These are phyloP conservation scores for Diadumene lineata DNA, from an alignment of 92 coral and sea anemone species.

Conservation along the genomic window DNA sequence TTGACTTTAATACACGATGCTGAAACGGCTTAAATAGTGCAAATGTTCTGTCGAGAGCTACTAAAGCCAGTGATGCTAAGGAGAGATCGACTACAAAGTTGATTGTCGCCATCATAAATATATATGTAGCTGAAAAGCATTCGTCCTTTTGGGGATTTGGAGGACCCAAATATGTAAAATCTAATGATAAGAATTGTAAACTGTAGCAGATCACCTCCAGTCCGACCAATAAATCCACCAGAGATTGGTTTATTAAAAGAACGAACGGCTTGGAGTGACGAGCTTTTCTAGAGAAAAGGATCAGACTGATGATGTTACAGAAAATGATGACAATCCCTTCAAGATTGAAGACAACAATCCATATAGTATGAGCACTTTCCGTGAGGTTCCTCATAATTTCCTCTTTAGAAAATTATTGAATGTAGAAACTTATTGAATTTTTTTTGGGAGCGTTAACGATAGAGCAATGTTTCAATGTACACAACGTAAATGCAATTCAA, in stretches of 20 bases:
- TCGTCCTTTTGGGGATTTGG: too few relatives aligned
- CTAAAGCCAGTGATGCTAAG: neutral
- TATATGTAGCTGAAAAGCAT: too few relatives aligned
- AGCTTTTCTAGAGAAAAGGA: neutral
- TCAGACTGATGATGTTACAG: neutral
- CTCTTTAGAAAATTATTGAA: too few relatives aligned
- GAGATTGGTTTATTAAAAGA: neutral
- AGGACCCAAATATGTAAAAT: too few relatives aligned
- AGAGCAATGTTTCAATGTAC: too few relatives aligned
- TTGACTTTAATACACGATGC: neutral
- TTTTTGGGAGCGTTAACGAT: too few relatives aligned
- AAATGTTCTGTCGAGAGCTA: neutral
- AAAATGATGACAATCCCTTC: neutral
- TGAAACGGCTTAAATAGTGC: neutral
- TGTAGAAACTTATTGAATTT: too few relatives aligned
- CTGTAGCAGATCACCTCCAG: too few relatives aligned
- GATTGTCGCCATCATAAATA: neutral
- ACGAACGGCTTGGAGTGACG: neutral
- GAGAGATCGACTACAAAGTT: neutral
- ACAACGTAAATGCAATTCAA: too few relatives aligned
- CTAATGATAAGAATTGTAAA: too few relatives aligned
- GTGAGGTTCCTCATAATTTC: neutral
- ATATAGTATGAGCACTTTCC: neutral
- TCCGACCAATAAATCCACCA: neutral
- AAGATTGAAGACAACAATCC: neutral